phyloP scores from a whole-genome alignment of 2,797 vertebrate species.

The Coregonus suidteri region DNA sequence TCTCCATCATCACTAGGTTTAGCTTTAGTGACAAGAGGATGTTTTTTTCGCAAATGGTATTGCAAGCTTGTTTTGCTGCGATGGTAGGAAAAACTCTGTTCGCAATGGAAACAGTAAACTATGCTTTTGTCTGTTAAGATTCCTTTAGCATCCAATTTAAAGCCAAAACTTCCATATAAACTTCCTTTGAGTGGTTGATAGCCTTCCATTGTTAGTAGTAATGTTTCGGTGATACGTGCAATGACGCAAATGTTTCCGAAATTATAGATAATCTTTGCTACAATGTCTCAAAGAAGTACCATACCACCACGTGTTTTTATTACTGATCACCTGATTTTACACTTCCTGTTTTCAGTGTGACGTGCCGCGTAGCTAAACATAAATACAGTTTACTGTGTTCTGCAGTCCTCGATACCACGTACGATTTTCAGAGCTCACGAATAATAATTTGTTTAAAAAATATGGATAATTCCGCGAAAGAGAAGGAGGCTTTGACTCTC shows the following conservation, averaged over 20 bases:
- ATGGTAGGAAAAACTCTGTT: not conserved
- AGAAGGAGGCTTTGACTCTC: constrained; percentile 79
- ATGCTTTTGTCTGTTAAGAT: not conserved
- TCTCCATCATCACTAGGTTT: too few species aligned
- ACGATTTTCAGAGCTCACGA: not conserved
- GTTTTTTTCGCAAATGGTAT: constrained; percentile 1
- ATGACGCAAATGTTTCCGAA: too few species aligned
- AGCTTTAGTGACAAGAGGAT: too few species aligned
- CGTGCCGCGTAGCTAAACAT: not conserved
- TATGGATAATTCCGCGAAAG: constrained; percentile 80
- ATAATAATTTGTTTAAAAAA: not conserved
- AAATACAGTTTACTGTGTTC: not conserved
- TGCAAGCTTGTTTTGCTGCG: not conserved
- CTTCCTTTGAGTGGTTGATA: constrained; percentile 1
- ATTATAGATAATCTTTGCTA: not conserved
- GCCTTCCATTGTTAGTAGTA: not conserved
- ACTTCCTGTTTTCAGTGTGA: constrained; percentile 10
- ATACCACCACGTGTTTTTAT: too few species aligned
- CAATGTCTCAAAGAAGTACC: not conserved
- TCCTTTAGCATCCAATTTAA: not conserved
- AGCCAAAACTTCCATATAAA: not conserved
- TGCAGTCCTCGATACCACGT: not conserved
- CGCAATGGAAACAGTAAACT: constrained; percentile 2
- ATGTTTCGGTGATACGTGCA: not conserved
- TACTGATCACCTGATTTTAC: not conserved